Evolutionary conservation across 2,888 invertebrate genomes (phyloP), one percentile per base, ranked within the genome.

Genomic region (Catocala sponsa): DNA sequence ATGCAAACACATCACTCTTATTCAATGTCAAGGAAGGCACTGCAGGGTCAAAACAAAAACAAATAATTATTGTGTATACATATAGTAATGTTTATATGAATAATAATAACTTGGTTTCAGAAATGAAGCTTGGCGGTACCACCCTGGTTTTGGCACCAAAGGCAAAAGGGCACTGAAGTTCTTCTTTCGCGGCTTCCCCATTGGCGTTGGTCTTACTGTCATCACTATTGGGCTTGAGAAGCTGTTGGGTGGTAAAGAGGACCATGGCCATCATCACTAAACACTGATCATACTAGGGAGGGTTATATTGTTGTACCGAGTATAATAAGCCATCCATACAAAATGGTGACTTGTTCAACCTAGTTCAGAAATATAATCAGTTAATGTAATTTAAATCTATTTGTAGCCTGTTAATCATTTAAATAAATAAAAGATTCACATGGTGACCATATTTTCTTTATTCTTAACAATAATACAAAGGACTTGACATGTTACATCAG

Each of bases 61-160:
- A 25, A 25, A 25, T 25, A 25, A 25, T 25, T 25, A 25, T 4
- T 25, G 25, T 25, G 25, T 2, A 0, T 15, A 25, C 25, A 25
- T 2, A 25, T 25, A 25, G 25, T 25, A 25, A 25, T 25, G 25
- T 2, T 25, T 25, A 25, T 25, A 25, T 25, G 4, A 25, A 25
- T 25, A 25, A 25, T 25, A 25, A 25, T 25, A 25, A 25, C 25
- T 35, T 50, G 33, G n/a, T 65, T 89, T 5, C 80, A 97, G 97
- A 82, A 98, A 98, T 87, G 97, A 98, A 90, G 97, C 97, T 0
- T 98, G 98, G 98, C 95, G 97, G 33, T 98, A 95, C 82, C 90
- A 97, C 78, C 91, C 91, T 2, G 96, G 95, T 53, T 96, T 95
- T 73, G 96, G 96, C 12, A 96, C 95, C 0, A 89, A 88, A 15